Evolutionary conservation across 2,888 invertebrate genomes (phyloP), one percentile per base, ranked within the genome.

Genomic region (Cryptocephalus primarius): DNA sequence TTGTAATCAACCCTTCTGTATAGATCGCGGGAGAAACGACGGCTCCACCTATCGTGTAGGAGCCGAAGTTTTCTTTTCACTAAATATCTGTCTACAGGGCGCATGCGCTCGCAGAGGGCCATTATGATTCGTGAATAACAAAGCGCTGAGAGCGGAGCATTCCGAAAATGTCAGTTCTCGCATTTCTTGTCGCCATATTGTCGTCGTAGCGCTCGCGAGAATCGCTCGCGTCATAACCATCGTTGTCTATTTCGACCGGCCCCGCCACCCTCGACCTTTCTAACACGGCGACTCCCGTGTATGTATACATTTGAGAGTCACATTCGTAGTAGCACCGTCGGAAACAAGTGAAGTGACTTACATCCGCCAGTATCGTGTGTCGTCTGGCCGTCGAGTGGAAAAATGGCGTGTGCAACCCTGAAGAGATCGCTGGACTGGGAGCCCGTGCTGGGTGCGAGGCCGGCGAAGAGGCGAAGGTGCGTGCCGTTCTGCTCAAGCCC

Each of bases 391-490:
- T 22, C 22, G 22, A 22, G 22, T 57, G 57, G 64, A 70, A 80
- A 80, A 78, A 96, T 96, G 95, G 95, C 95, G 79, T 95, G 95
- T 80, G 94, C 94, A 75, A 95, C 95, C 66, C 79, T 95, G 58
- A 95, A 95, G 79, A 82, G 95, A 72, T 85, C 87, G 69, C 79
- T 92, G 67, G 95, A 95, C 72, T 94, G 94, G 83, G 95, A 95
- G 75, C 87, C 92, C 56, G 77, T 83, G 55, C 82, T 92, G 72
- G 85, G 87, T 68, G 86, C 86, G 66, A 76, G 88, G 64, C 89
- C 92, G 49, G 83, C 85, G 32, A 94, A 93, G 73, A 78, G 93
- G 67, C 81, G 93, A 72, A 82, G 94, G 75, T 94, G 92, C 74
- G 83, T 85, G 64, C 91, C 91, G 49, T 86, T 91, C 75, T 87